Evolutionary conservation across 2,113 vertebrate species (phyloP).

Genomic region (Silurus glanis): DNA sequence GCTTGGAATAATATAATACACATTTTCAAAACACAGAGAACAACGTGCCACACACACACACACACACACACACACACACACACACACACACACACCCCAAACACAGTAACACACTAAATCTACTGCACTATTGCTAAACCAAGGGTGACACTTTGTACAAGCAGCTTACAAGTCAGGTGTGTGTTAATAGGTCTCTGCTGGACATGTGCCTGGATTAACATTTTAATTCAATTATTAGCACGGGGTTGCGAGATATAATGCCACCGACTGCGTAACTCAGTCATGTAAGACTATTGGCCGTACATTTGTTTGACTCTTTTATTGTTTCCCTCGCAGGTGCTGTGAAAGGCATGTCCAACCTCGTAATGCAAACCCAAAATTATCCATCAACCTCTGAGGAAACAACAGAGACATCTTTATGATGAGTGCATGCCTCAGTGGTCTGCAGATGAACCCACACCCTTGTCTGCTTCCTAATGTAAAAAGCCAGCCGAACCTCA

Average conservation of each 20-base stretch:
- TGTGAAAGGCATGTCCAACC: neutral
- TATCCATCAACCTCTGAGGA: neutral
- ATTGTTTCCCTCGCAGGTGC: neutral
- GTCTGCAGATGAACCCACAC: neutral
- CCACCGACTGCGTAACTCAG: neutral
- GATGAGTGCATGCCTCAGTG: neutral
- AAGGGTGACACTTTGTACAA: neutral
- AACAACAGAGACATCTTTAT: neutral
- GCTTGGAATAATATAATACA: neutral
- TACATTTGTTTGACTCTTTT: neutral
- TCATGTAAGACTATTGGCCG: neutral
- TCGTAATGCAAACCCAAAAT: neutral
- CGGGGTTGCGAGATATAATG: neutral
- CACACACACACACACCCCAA: no score
- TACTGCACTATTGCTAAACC: neutral
- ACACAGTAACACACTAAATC: neutral
- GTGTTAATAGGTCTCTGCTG: neutral
- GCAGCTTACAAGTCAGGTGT: slow-evolving; percentile 16
- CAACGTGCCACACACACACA: neutral
- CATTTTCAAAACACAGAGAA: no score
- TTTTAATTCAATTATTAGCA: neutral
- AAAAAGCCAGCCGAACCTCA: neutral
- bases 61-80: neutral
- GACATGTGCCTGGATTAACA: neutral
- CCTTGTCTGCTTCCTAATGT: neutral